Conservation (phyloP, 2,888 invertebrate genomes). For the Standfussiana lucernea region DNA sequence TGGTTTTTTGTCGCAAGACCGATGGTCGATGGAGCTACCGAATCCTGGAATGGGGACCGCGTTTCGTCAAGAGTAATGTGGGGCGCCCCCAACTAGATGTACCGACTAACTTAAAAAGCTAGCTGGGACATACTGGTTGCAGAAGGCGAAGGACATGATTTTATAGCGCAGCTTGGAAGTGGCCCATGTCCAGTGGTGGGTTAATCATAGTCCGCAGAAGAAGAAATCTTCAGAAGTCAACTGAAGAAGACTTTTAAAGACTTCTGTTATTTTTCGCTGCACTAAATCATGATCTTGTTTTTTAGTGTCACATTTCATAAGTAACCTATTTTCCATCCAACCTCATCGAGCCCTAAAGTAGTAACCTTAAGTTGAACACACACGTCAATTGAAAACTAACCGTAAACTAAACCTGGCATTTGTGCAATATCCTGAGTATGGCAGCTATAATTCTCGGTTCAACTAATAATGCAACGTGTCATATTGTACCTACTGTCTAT, state of each 20-base stretch:
- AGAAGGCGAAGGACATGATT: background rate
- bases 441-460: slow-evolving; percentile 6
- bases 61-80: too few relatives aligned
- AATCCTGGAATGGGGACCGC: background rate
- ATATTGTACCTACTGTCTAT: background rate
- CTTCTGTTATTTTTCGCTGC: background rate
- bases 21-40: background rate
- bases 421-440: slow-evolving; percentile 32
- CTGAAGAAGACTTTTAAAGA: background rate
- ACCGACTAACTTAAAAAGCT: background rate
- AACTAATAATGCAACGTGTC: slow-evolving; percentile 24
- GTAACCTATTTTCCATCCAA: background rate
- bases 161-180: background rate
- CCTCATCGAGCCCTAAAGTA: background rate
- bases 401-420: slow-evolving; percentile 22
- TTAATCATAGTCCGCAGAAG: background rate
- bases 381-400: slow-evolving; percentile 15
- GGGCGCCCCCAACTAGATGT: background rate
- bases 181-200: background rate
- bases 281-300: background rate
- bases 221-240: background rate
- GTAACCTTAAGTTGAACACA: background rate
- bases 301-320: background rate
- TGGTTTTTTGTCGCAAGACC: background rate
- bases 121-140: background rate